Evolutionary conservation across 2,113 vertebrate species (phyloP), one percentile per base, ranked within the genome.

Genomic region (Hirundichthys speculiger): DNA sequence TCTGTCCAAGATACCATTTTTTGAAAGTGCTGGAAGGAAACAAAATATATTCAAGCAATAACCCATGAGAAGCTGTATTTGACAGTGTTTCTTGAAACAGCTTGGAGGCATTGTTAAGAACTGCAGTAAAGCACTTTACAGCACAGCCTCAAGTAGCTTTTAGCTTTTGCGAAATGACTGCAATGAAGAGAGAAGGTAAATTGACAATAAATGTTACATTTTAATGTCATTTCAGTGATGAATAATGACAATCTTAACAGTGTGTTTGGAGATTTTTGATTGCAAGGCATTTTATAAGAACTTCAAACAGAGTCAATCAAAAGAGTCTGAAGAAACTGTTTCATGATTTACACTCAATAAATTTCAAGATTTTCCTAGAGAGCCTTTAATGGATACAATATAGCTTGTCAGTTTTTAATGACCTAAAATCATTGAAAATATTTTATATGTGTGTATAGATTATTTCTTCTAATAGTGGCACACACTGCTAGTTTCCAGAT

Each of bases 1-100:
- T 52, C 55, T 66, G 71, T 69, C 80, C 72, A 69, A 79, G 39
- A 82, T 79, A 69, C 64, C 22, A 34, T 64, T 69, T 76, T 84
- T 75, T 70, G n/a, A n/a, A 62, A 80, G 43, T 43, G 66, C 81
- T 77, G 47, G 51, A 83, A 76, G 76, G 48, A 73, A 53, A 75
- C 73, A 71, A 81, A 79, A 65, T 83, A 71, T 84, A 81, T 81
- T 83, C 74, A 82, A 83, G 72, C 65, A 75, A 69, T 69, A 72
- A 78, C 62, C 73, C 75, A 73, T 27, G 52, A 77, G 75, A 79
- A 79, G 69, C 77, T 64, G 65, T 52, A 77, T 50, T 74, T 70
- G 66, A 85, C 75, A 73, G 67, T 78, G 70, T 73, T 75, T 84
- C n/a, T 79, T 60, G 30, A 42, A 83, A 64, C 49, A 68, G 75